These are phyloP conservation scores for Prenolepis imparis DNA, from an alignment of 2,888 invertebrate species.

Conservation along the genomic window DNA sequence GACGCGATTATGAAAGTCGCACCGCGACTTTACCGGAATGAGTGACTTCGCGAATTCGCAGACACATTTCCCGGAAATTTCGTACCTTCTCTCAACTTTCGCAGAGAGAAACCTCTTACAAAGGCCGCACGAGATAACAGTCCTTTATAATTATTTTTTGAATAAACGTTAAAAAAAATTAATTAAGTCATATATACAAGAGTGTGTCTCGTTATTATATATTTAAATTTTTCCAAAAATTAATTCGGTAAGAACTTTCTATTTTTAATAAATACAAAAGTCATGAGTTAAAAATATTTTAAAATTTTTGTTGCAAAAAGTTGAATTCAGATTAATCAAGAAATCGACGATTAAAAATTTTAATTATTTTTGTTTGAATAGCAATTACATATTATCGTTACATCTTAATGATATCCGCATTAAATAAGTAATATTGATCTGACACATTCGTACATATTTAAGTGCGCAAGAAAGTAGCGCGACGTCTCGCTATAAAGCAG, in stretches of 20 bases:
- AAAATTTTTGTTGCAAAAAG: no score
- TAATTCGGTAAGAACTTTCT: not conserved
- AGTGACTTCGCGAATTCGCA: not conserved
- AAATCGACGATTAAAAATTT: not conserved
- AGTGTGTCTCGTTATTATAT: not conserved
- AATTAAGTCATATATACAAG: not conserved
- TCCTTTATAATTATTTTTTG: not conserved
- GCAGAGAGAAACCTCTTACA: not conserved
- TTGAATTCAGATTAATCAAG: not conserved
- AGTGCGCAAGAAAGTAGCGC: conserved; percentile 27
- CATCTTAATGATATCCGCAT: not conserved
- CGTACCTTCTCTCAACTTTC: not conserved
- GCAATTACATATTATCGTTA: not conserved
- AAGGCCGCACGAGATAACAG: not conserved
- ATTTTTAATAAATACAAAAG: not conserved
- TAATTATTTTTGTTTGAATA: not conserved
- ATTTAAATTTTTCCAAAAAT: conserved; percentile 7
- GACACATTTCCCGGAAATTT: not conserved
- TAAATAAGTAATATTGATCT: not conserved
- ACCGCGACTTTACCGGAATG: not conserved
- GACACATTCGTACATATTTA: conserved; percentile 1
- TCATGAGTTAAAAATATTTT: no score
- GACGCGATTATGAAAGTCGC: conserved; percentile 22
- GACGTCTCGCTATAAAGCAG: conserved; percentile 14
- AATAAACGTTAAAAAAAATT: not conserved